Base-by-base conservation (phyloP, 2,888 invertebrate species). In the Drosophila kokeensis region DNA sequence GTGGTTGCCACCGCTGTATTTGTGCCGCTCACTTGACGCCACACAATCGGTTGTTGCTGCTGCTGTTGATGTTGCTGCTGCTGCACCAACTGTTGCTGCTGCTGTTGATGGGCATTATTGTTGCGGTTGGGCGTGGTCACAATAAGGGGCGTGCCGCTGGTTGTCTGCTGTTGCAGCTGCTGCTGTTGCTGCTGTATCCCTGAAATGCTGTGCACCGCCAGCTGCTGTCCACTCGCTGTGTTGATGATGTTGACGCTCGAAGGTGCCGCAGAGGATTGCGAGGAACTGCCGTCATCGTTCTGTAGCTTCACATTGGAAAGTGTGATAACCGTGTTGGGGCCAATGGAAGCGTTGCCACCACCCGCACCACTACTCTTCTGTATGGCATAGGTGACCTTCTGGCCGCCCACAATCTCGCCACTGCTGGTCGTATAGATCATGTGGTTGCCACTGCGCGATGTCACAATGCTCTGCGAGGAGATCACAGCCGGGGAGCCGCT, bases 261-360 rank as follows among this genome's bases (percentile, higher is more conserved):
- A 8, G 77, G 64, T 2, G 15, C 13, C 21, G 81, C 59, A 13
- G 90, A 73, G 29, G 27, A 45, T 34, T 71, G 59, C 0, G 69
- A n/a, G 5, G 73, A 69, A 60, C 48, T 69, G 55, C 40, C 67
- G 50, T 81, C 84, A 57, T 92, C 92, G 60, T 84, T 91, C 21
- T 92, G 92, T 55, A 92, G 73, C 69, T 92, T 92, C 0, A 92
- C 88, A 70, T 92, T 92, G 50, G 92, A 90, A 54, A 92, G 73
- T 13, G 92, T 92, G 40, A 92, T 92, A 36, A 92, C 91, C 4
- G 92, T 89, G 69, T 89, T 88, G 73, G 92, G 88, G 27, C 83
- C 91, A 36, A 91, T 83, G 53, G 83, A 81, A 13, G 83, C 59
- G 75, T 78, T 79, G 69, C 81, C 61, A 62, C 88, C 38, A 15